A percentile compares a stretch with the other conserved stretches of the same genome.
Evolutionary conservation across 1,140 invertebrate species (phyloP).

Genomic region (Bombus picipes): DNA sequence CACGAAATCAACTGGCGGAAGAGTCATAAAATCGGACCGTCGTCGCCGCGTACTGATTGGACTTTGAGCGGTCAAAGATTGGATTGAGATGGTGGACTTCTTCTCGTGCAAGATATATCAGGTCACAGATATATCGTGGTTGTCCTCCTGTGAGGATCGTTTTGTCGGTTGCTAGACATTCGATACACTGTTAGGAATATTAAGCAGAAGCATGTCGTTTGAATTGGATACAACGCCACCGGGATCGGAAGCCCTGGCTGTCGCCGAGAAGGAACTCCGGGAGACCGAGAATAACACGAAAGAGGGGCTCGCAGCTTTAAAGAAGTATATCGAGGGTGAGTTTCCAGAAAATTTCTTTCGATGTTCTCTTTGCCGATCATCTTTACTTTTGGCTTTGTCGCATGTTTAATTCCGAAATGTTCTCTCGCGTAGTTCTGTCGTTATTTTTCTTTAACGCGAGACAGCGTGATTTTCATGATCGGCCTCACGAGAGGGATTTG

Average conservation of each 20-base stretch:
- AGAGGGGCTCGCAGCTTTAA: constrained; percentile 84
- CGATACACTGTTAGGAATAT: not conserved
- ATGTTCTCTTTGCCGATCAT: fast-evolving
- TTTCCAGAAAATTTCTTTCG: not conserved
- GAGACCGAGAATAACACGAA: constrained; percentile 87
- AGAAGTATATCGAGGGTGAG: constrained; percentile 84
- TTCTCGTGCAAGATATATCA: constrained; percentile 58
- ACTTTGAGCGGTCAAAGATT: constrained; percentile 82
- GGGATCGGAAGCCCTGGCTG: constrained; percentile 78
- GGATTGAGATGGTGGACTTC: constrained; percentile 70
- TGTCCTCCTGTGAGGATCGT: constrained; percentile 68
- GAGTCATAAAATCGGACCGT: not conserved
- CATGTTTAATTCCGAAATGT: too few species aligned
- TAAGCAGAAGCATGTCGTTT: constrained; percentile 66
- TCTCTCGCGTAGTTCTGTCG: not conserved
- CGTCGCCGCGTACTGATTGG: constrained; percentile 57
- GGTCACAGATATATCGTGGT: constrained; percentile 74
- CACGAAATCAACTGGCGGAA: not conserved
- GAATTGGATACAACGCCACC: constrained; percentile 64
- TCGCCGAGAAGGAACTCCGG: constrained; percentile 86
- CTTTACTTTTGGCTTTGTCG: fast-evolving
- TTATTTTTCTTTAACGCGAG: not conserved
- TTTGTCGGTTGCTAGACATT: not conserved
- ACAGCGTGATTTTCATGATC: too few species aligned
- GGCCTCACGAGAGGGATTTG: too few species aligned